Base-by-base conservation (phyloP, 2,797 vertebrate species). In the Siniperca undulata region DNA sequence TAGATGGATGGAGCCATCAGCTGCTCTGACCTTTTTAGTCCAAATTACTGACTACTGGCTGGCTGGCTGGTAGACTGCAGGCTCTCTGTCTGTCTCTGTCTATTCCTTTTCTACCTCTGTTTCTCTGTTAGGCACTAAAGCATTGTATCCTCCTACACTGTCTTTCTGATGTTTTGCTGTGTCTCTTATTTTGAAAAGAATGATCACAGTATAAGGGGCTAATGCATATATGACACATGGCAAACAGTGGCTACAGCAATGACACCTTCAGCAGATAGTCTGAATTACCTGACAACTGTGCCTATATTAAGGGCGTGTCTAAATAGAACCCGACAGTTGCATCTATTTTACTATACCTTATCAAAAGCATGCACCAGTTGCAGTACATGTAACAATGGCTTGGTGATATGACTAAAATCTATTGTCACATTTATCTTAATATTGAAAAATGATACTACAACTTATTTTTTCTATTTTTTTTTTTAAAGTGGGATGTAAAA, bases 1-100 rank as follows among this genome's bases (percentile, higher is more conserved):
- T 48, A 92, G 91, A 94, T 88, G 85, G 90, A 93, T 93, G 84
- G 73, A 92, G 88, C 85, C 87, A 93, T 93, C 91, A 92, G 88
- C 71, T 56, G 73, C 67, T 75, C 80, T 88, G 92, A 94, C 91
- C 93, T 93, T 94, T 90, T 84, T 86, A 91, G 74, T 74, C 62
- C 84, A 90, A 89, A 92, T 93, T 85, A 94, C 91, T 71, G 83
- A 78, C 77, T 80, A 53, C 72, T 82, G 71, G 52, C 82, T 84
- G 70, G 52, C 58, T 65, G 70, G 67, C 67, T 65, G 55, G 14
- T 53, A n/a, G 74, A 80, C 73, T 83, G 73, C 78, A 84, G 67
- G 48, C 71, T 74, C 81, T 78, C 64, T 52, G 55, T 61, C 66
- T 58, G 34, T 76, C 64, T 74, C 52, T 53, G 27, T 70, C 60